Evolutionary conservation across 2,113 vertebrate genomes (phyloP).

Genomic region (Muscicapa adusta): DNA sequence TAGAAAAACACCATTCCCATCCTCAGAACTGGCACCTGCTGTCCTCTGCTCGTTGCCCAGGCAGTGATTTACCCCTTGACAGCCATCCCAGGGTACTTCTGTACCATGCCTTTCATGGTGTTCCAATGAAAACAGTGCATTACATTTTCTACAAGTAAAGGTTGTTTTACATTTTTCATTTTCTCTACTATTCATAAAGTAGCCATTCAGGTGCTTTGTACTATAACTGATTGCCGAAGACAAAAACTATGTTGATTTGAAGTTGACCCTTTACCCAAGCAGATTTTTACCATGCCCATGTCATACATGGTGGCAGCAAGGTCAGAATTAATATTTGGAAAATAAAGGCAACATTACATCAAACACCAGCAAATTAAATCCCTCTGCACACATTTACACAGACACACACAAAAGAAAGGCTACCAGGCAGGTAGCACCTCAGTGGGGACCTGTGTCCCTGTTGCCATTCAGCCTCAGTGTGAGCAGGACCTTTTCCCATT

Average conservation of each 20-base stretch:
- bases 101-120: background rate
- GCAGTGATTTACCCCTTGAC: background rate
- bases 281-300: background rate
- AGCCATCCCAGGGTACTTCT: background rate
- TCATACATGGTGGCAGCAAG: background rate
- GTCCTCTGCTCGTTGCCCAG: too few relatives aligned
- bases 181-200: background rate
- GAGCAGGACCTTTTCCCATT: background rate
- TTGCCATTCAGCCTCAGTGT: background rate
- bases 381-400: background rate
- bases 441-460: background rate
- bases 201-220: background rate
- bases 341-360: background rate
- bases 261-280: background rate
- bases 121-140: background rate
- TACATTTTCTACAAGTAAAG: background rate
- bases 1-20: background rate
- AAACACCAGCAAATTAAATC: background rate
- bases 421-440: background rate
- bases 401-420: background rate
- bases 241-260: background rate
- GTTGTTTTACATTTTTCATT: background rate
- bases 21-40: background rate
- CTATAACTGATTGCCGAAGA: background rate
- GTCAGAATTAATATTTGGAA: background rate